phyloP scores from a whole-genome alignment of 2,888 invertebrate species.

The Camponotus fellah region DNA sequence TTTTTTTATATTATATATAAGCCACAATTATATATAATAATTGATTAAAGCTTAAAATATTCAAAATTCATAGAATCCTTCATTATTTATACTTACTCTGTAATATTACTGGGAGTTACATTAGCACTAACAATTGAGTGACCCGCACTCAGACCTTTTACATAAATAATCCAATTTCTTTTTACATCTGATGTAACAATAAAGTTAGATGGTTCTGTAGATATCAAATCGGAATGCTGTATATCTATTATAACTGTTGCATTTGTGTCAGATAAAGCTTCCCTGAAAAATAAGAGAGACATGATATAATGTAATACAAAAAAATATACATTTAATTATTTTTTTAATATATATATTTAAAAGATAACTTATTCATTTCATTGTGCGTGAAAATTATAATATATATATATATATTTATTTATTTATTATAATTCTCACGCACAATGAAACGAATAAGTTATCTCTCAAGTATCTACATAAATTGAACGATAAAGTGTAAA shows the following conservation, averaged over 20 bases:
- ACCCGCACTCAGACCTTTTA: constrained; percentile 90
- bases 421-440: background rate
- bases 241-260: constrained; percentile 87
- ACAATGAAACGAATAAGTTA: constrained; percentile 15
- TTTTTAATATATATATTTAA: too few species aligned
- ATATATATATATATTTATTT: too few species aligned
- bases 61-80: background rate
- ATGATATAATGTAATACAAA: background rate
- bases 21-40: background rate
- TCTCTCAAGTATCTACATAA: background rate
- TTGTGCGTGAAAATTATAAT: too few species aligned
- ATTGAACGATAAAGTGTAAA: constrained; percentile 30
- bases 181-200: constrained; percentile 82
- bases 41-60: constrained; percentile 3
- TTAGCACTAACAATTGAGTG: constrained; percentile 89
- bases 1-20: background rate
- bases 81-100: constrained; percentile 84
- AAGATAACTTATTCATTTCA: too few species aligned
- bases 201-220: constrained; percentile 87
- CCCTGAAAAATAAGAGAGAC: constrained; percentile 83
- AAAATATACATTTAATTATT: background rate
- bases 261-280: constrained; percentile 83
- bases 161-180: constrained; percentile 84
- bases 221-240: constrained; percentile 90
- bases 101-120: constrained; percentile 87